phyloP scores from a whole-genome alignment of 2,113 vertebrate species.

The Campylomormyrus numenius region DNA sequence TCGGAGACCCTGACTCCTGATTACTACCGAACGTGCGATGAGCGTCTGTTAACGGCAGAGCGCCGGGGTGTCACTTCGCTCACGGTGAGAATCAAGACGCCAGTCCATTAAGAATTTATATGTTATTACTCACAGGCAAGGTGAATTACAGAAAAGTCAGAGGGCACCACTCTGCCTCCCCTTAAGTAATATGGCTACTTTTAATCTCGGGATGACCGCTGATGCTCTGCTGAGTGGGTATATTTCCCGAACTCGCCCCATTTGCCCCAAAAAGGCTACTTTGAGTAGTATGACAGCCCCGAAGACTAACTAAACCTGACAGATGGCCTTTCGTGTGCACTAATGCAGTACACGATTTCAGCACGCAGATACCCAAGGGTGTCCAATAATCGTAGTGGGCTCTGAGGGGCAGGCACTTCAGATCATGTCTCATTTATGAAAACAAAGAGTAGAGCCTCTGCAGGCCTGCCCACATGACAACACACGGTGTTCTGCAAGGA shows the following conservation, averaged over 20 bases:
- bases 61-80: slow-evolving; percentile 23
- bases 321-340: slow-evolving; percentile 24
- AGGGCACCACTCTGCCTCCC: slow-evolving; percentile 9
- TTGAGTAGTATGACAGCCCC: neutral
- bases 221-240: neutral
- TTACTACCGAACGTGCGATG: slow-evolving; percentile 49
- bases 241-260: neutral
- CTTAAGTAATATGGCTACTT: slow-evolving; percentile 25
- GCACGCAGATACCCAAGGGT: neutral
- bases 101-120: slow-evolving; percentile 59
- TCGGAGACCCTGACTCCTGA: slow-evolving; percentile 43
- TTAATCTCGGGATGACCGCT: slow-evolving; percentile 23
- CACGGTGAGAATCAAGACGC: slow-evolving; percentile 49
- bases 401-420: neutral
- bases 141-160: slow-evolving; percentile 42
- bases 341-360: slow-evolving; percentile 24
- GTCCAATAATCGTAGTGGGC: neutral
- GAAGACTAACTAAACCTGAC: slow-evolving; percentile 3
- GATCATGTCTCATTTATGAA: slow-evolving; percentile 1
- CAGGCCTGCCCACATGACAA: neutral
- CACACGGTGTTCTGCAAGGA: neutral
- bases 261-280: slow-evolving; percentile 1
- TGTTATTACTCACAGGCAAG: slow-evolving; percentile 43
- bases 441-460: neutral
- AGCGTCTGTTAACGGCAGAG: slow-evolving; percentile 47